phyloP scores from a whole-genome alignment of 2,888 invertebrate genomes.

The Sarcophaga variegata region DNA sequence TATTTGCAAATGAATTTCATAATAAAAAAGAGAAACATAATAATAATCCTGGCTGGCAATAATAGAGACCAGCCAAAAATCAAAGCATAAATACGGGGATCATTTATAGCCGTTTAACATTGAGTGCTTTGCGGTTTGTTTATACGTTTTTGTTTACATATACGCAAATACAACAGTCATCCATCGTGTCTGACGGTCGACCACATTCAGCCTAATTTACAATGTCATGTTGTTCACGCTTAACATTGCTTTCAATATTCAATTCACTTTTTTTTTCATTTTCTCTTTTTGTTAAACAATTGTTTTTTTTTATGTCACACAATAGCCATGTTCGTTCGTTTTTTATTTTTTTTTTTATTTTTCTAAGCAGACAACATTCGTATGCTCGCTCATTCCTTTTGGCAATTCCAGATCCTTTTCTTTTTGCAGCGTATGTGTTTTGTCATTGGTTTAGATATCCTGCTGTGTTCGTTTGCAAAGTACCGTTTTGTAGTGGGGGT shows the following conservation, averaged over 20 bases:
- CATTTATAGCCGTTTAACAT: conserved; percentile 37
- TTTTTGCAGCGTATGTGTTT: conserved; percentile 45
- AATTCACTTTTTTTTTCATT: neutral
- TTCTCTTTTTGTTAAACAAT: conserved; percentile 36
- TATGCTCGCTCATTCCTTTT: conserved; percentile 51
- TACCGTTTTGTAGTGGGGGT: conserved; percentile 49
- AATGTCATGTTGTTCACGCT: conserved; percentile 55
- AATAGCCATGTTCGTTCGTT: conserved; percentile 42
- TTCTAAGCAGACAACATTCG: conserved; percentile 44
- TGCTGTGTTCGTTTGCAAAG: conserved; percentile 20
- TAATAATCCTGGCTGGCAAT: conserved; percentile 12
- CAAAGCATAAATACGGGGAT: conserved; percentile 57
- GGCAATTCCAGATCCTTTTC: conserved; percentile 55
- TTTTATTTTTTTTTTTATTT: conserved; percentile 8
- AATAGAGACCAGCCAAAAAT: conserved; percentile 41
- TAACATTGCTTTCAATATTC: neutral
- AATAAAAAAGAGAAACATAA: neutral
- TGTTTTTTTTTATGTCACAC: conserved; percentile 32
- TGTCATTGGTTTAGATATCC: conserved; percentile 45
- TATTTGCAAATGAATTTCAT: conserved; percentile 59
- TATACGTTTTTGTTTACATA: conserved; percentile 48
- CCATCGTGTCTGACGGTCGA: neutral
- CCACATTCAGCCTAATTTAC: neutral
- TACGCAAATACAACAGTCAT: conserved; percentile 46
- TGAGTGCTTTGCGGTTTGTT: conserved; percentile 66